Evolutionary conservation across 1,140 invertebrate genomes (phyloP), one percentile per base, ranked within the genome.

Genomic region (Spodoptera litura): DNA sequence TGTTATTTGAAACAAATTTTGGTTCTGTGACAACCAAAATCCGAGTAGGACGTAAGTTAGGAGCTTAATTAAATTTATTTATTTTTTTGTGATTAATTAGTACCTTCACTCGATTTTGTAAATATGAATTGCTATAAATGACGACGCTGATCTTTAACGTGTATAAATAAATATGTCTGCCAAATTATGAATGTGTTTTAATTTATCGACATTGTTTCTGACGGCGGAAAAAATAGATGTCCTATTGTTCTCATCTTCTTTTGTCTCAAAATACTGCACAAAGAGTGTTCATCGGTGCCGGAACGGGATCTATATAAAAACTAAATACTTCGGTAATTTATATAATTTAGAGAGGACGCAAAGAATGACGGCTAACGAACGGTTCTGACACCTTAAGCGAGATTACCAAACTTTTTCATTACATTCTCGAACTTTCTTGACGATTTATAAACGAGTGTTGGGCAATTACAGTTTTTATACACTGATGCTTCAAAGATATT

Each of bases 161-260:
- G 89, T 93, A 93, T 92, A 87, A 94, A 94, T 93, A 93, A 93
- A 94, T 91, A 93, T 93, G 91, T 94, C 93, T 94, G 93, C 93
- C 93, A 94, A 94, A 94, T 94, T 90, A 91, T 73, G 81, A n/a
- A 66, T 74, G 80, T 87, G 80, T 87, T 88, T 93, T 89, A 58
- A 87, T 87, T 88, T 84, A 61, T 66, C 55, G 38, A 78, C 20
- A 59, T 61, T 73, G 44, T 75, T 62, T 20, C 35, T 44, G n/a
- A 64, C 53, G 71, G 58, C 10, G 20, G 61, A 80, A 49, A 75
- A 75, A 75, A 53, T 52, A 35, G 44, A 68, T 51, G 53, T 51
- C 58, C 74, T 68, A 77, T 83, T 83, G 82, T 80, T 80, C 38
- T 27, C 15, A 58, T 15, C 15, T 15, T 56, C 78, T 74, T 73